Evolutionary conservation across 2,113 vertebrate species (phyloP).

Genomic region (Delphinus delphis): DNA sequence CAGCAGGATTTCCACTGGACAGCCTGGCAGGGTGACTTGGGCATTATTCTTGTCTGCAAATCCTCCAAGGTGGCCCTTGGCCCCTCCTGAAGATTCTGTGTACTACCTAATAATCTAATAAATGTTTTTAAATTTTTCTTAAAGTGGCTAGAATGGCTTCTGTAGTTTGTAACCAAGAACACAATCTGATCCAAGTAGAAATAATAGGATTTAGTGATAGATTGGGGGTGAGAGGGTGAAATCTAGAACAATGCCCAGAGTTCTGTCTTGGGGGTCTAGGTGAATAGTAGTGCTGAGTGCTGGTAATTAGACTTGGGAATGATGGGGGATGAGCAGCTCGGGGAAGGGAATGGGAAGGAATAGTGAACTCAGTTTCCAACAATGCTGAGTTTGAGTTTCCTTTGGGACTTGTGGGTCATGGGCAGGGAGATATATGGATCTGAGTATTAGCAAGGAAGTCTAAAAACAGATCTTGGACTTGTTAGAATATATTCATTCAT

Average conservation of each 20-base stretch:
- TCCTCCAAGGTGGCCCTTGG: background rate
- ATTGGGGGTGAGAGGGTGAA: background rate
- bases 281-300: background rate
- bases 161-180: background rate
- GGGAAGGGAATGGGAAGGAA: background rate
- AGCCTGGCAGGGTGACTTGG: background rate
- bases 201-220: background rate
- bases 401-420: background rate
- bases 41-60: background rate
- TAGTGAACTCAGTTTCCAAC: background rate
- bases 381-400: slow-evolving; percentile 29
- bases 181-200: background rate
- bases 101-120: background rate
- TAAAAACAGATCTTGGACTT: slow-evolving; percentile 36
- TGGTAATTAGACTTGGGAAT: background rate
- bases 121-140: background rate
- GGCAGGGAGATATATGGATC: slow-evolving; percentile 11
- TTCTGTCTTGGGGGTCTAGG: background rate
- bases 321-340: background rate
- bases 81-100: background rate
- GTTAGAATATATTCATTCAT: slow-evolving; percentile 22
- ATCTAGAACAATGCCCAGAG: background rate
- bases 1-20: background rate
- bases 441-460: background rate
- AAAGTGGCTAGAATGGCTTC: background rate